Percentiles rank a stretch among this genome's conserved stretches.
Conservation (phyloP, 2,113 vertebrate species). For the Siniperca knerii region DNA sequence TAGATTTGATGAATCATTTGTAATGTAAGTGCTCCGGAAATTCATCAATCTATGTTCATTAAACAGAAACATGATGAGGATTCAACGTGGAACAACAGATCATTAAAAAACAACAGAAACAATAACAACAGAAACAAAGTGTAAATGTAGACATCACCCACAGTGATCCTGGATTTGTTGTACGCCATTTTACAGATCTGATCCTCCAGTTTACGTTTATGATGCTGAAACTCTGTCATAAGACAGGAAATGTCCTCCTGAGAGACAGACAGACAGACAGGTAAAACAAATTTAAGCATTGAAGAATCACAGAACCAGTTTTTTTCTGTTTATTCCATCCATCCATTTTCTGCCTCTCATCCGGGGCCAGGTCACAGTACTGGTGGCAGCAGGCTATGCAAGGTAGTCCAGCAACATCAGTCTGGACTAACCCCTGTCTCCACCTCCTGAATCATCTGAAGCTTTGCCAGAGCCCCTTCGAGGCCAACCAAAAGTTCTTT, state of each 20-base stretch:
- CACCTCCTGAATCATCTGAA: too few species aligned
- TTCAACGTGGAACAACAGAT: not conserved
- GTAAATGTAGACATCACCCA: conserved; percentile 69
- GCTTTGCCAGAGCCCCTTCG: too few species aligned
- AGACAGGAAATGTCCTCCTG: conserved; percentile 88
- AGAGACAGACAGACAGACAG: not conserved
- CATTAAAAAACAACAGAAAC: not conserved
- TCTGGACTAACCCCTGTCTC: too few species aligned
- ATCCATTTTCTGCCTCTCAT: too few species aligned
- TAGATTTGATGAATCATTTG: too few species aligned
- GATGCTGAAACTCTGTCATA: conserved; percentile 47
- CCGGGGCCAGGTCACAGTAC: too few species aligned
- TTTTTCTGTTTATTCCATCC: too few species aligned
- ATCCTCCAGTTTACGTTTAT: conserved; percentile 80
- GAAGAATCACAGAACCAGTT: not conserved
- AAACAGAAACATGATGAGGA: not conserved
- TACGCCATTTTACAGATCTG: conserved; percentile 87
- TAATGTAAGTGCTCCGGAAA: too few species aligned
- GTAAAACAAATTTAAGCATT: not conserved
- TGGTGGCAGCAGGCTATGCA: too few species aligned
- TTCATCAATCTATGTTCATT: not conserved
- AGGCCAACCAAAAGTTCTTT: too few species aligned
- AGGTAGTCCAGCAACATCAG: too few species aligned
- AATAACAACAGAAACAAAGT: not conserved
- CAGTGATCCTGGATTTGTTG: conserved; percentile 88